A percentile compares a stretch with the other conserved stretches of the same genome.
These are phyloP conservation scores for Lithobates pipiens DNA, from an alignment of 2,797 vertebrate species.

Conservation along the genomic window DNA sequence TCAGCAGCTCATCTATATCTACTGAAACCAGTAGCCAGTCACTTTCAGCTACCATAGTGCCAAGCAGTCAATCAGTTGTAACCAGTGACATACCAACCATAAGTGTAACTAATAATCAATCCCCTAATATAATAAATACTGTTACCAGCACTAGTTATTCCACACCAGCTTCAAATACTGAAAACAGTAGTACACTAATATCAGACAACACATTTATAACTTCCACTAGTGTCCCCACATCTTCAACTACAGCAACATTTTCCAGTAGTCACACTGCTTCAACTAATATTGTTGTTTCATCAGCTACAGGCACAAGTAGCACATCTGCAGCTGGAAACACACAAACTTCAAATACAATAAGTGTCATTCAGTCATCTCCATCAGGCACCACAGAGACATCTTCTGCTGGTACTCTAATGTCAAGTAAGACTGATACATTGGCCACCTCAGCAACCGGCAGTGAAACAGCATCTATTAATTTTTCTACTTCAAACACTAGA, in stretches of 20 bases:
- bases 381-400: not conserved
- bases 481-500: not conserved
- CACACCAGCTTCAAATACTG: not conserved
- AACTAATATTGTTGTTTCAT: not conserved
- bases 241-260: not conserved
- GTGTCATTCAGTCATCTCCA: not conserved
- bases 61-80: not conserved
- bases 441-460: not conserved
- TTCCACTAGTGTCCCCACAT: not conserved
- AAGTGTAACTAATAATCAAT: not conserved
- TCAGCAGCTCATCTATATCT: not conserved
- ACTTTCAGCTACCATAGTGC: not conserved
- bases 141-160: not conserved
- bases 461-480: not conserved
- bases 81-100: not conserved
- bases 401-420: not conserved
- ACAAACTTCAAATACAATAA: not conserved
- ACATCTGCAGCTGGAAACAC: not conserved
- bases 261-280: not conserved
- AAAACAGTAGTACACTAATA: not conserved
- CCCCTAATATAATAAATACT: not conserved
- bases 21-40: not conserved
- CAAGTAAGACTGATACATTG: not conserved
- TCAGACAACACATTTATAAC: not conserved
- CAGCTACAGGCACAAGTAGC: not conserved